These are phyloP conservation scores for Leucoma salicis DNA, from an alignment of 2,888 invertebrate genomes.

Conservation along the genomic window DNA sequence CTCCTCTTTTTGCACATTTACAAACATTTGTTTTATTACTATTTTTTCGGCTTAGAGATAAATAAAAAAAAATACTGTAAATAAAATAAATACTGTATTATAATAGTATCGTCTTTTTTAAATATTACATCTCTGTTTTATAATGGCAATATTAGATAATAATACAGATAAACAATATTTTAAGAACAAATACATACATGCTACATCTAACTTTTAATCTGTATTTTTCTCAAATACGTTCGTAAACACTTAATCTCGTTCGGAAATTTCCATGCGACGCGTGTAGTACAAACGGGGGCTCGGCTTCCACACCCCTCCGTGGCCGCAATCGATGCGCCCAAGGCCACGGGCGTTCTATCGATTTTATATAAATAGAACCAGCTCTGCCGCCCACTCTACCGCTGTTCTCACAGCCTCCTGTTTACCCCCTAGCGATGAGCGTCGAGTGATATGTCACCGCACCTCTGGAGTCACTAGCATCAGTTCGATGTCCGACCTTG, in stretches of 20 bases:
- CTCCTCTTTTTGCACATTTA: no score
- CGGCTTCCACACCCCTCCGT: conserved; percentile 53
- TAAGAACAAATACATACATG: background rate
- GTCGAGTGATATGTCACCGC: conserved; percentile 18
- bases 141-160: background rate
- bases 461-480: conserved; percentile 26
- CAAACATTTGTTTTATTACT: no score
- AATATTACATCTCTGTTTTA: background rate
- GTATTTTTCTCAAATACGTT: background rate
- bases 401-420: conserved; percentile 18
- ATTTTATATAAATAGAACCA: conserved; percentile 75
- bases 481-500: conserved; percentile 63
- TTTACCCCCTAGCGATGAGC: background rate
- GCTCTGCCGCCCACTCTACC: conserved; percentile 44
- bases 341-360: conserved; percentile 79
- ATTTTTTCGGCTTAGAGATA: no score
- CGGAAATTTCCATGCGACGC: conserved; percentile 10
- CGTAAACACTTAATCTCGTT: conserved; percentile 4
- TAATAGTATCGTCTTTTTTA: background rate
- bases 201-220: background rate
- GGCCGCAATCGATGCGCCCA: conserved; percentile 62
- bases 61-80: no score
- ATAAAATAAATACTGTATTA: no score
- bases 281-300: conserved; percentile 57
- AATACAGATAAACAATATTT: background rate